A percentile compares a stretch with the other conserved stretches of the same genome.
These are phyloP conservation scores for Archilochus colubris DNA, from an alignment of 2,113 vertebrate species.

Conservation along the genomic window DNA sequence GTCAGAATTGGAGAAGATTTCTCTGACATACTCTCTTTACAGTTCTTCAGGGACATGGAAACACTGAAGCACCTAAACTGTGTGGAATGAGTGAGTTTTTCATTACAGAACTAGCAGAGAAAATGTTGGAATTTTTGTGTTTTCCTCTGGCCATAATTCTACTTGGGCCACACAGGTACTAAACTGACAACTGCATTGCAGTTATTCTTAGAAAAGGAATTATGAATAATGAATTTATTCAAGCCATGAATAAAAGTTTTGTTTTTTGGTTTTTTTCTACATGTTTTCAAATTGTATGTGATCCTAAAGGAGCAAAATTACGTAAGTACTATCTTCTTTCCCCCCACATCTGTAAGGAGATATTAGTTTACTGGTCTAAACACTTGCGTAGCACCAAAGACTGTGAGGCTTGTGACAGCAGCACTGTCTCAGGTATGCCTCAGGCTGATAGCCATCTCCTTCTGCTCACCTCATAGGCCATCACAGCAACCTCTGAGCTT, in stretches of 20 bases:
- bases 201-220: not conserved
- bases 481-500: not conserved
- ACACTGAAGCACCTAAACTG: not conserved
- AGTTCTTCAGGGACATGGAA: not conserved
- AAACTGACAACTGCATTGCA: not conserved
- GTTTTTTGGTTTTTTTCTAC: not conserved
- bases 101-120: not conserved
- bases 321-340: not conserved
- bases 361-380: not conserved
- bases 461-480: not conserved
- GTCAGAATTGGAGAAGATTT: not conserved
- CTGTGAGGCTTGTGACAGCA: not conserved
- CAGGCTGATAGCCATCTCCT: not conserved
- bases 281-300: not conserved
- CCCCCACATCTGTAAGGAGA: not conserved
- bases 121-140: not conserved
- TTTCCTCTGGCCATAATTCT: not conserved
- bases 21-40: not conserved
- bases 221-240: not conserved
- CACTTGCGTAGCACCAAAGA: not conserved
- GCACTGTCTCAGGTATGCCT: fast-evolving
- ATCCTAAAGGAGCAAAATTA: not conserved
- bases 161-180: not conserved
- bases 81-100: not conserved
- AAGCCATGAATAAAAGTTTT: not conserved